Evolutionary conservation across 2,113 vertebrate genomes (phyloP).

Genomic region (Mirza zaza): DNA sequence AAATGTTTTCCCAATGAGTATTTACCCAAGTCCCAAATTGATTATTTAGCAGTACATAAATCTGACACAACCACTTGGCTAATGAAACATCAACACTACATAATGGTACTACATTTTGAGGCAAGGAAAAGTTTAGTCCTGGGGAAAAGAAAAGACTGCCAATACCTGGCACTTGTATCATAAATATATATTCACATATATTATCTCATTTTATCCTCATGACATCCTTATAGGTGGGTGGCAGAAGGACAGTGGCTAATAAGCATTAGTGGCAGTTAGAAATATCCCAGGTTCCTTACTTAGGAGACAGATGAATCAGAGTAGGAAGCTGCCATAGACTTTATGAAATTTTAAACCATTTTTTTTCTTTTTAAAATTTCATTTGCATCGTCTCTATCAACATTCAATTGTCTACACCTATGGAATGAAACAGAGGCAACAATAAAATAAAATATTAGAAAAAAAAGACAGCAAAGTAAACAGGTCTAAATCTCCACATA

Average conservation of each 20-base stretch:
- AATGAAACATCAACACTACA: not conserved
- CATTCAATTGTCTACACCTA: not conserved
- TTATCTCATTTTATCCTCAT: not conserved
- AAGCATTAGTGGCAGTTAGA: not conserved
- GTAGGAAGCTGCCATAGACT: not conserved
- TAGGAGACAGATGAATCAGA: not conserved
- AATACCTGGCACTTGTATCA: not conserved
- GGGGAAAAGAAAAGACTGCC: not conserved
- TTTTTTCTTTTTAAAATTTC: not conserved
- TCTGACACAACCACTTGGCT: not conserved
- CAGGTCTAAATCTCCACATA: not conserved
- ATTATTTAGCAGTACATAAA: not conserved
- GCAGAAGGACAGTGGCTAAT: not conserved
- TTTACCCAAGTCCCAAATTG: not conserved
- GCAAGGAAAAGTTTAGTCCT: not conserved
- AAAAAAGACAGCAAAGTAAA: not conserved
- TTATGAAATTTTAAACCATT: not conserved
- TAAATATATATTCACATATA: not conserved
- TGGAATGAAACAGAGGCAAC: not conserved
- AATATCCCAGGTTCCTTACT: not conserved
- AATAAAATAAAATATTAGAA: not conserved
- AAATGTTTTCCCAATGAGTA: not conserved
- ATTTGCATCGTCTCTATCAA: not conserved
- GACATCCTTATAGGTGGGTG: not conserved
- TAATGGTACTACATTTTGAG: not conserved